Conservation (phyloP, 2,797 vertebrate species). For the Danio jaintianensis region DNA sequence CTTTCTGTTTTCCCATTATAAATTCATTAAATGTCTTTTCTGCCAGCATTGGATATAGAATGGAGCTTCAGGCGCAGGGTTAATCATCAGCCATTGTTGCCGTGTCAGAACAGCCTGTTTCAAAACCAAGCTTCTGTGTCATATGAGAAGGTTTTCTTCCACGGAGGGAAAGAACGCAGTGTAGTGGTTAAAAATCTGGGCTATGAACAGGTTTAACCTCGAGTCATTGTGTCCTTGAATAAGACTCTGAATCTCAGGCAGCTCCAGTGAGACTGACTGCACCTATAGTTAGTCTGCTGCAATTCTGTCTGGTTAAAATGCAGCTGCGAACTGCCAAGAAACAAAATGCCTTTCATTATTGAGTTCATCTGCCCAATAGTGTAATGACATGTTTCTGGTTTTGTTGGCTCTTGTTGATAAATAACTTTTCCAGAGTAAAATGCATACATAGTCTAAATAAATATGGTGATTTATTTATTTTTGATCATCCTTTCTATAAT, state of each 20-base stretch:
- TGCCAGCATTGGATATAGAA: conserved; percentile 19
- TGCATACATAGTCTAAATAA: background rate
- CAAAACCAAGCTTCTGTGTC: background rate
- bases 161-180: background rate
- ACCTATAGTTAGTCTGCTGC: conserved; percentile 19
- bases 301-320: background rate
- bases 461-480: background rate
- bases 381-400: background rate
- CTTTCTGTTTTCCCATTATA: conserved; percentile 20
- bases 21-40: conserved; percentile 9
- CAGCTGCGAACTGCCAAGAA: background rate
- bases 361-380: background rate
- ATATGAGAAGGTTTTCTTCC: background rate
- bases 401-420: background rate
- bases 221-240: conserved; percentile 33
- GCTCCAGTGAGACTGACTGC: conserved; percentile 18
- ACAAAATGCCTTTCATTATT: background rate
- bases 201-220: conserved; percentile 29
- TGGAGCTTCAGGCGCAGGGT: conserved; percentile 4
- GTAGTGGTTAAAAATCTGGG: conserved; percentile 25
- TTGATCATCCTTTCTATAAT: background rate
- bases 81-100: conserved; percentile 27
- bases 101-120: conserved; percentile 30
- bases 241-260: conserved; percentile 3
- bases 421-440: background rate